Conservation (phyloP, 2,797 vertebrate genomes). For the Poeciliopsis gracilis region DNA sequence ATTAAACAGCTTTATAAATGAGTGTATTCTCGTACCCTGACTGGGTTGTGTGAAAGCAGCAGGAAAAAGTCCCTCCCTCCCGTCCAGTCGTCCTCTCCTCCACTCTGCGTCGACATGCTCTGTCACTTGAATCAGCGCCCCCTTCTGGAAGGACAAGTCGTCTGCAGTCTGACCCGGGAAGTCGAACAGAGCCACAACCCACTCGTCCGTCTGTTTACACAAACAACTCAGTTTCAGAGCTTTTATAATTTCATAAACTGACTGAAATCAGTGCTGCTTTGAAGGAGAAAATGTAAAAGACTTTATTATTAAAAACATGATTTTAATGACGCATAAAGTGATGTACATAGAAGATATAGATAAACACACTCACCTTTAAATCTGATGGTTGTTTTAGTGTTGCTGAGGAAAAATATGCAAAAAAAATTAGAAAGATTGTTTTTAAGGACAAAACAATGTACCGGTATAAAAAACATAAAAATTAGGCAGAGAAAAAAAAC, state of each 20-base stretch:
- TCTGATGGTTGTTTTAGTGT: conserved; percentile 3
- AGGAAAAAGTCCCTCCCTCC: conserved; percentile 88
- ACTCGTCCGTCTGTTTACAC: conserved; percentile 65
- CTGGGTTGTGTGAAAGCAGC: conserved; percentile 77
- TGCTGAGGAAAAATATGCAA: conserved; percentile 5
- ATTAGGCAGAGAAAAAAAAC: background rate
- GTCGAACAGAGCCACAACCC: conserved; percentile 88
- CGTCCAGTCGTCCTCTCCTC: conserved; percentile 85
- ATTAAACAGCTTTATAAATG: background rate
- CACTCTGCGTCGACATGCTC: conserved; percentile 84
- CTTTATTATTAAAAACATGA: background rate
- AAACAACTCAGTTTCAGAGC: background rate
- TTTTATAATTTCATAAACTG: background rate
- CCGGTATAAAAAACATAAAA: background rate
- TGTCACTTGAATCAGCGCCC: conserved; percentile 84
- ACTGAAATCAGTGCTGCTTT: background rate
- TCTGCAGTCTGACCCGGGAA: conserved; percentile 89
- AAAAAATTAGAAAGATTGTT: background rate
- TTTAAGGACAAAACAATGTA: background rate
- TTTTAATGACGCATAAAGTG: background rate
- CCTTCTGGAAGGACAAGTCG: conserved; percentile 88
- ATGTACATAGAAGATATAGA: background rate
- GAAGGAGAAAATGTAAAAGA: background rate
- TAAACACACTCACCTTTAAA: conserved; percentile 44
- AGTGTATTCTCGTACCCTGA: conserved; percentile 37